phyloP scores from a whole-genome alignment of 2,888 invertebrate genomes.

The Meta bourneti region DNA sequence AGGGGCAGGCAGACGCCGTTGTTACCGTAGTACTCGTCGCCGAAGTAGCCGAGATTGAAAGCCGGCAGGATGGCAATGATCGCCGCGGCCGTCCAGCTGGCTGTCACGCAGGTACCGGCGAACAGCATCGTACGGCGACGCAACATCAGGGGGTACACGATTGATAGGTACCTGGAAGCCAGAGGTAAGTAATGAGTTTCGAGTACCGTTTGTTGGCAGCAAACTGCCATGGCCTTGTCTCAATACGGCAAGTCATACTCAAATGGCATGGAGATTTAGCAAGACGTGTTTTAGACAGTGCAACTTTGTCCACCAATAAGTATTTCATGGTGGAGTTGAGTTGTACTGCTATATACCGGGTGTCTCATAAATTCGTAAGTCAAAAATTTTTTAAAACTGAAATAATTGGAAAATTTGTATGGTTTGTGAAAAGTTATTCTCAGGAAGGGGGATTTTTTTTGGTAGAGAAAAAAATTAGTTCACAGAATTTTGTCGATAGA shows the following conservation, averaged over 20 bases:
- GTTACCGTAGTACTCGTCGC: conserved; percentile 84
- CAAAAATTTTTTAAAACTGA: too few species aligned
- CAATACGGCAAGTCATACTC: too few species aligned
- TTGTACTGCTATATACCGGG: too few species aligned
- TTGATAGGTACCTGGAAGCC: conserved; percentile 82
- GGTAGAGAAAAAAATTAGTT: too few species aligned
- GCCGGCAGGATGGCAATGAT: conserved; percentile 83
- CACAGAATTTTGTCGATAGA: too few species aligned
- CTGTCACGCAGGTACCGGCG: conserved; percentile 81
- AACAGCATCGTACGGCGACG: conserved; percentile 81
- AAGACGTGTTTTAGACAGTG: too few species aligned
- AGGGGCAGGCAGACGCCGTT: conserved; percentile 85
- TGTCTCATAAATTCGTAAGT: too few species aligned
- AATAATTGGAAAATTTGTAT: too few species aligned
- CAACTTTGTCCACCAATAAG: too few species aligned
- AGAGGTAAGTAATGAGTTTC: not conserved
- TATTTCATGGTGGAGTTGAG: too few species aligned
- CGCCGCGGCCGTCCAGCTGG: conserved; percentile 83
- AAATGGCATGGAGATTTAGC: too few species aligned
- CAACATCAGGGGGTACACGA: conserved; percentile 83
- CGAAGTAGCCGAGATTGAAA: conserved; percentile 82
- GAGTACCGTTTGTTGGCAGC: not conserved
- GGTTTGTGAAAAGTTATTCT: not conserved
- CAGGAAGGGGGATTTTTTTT: not conserved
- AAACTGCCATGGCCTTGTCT: too few species aligned